Evolutionary conservation across 1,140 invertebrate species (phyloP).

Genomic region (Brachionus plicatilis): DNA sequence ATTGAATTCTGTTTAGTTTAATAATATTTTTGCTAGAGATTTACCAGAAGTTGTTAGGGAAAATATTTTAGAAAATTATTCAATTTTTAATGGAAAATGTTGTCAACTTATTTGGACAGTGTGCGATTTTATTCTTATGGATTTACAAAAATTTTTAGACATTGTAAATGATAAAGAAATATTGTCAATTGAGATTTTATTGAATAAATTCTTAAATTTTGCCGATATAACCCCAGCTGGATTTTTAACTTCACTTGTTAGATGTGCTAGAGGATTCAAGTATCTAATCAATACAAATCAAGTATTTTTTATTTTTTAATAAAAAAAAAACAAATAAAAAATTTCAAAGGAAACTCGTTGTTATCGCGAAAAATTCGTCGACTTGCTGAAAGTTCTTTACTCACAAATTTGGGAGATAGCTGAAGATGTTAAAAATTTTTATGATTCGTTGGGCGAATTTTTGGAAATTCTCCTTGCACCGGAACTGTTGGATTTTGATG

Average conservation of each 20-base stretch:
- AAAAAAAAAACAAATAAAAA: not conserved
- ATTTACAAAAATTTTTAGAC: not conserved
- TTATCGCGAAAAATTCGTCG: not conserved
- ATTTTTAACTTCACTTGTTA: not conserved
- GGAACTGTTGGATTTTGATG: not conserved
- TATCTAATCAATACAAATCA: not conserved
- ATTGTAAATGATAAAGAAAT: not conserved
- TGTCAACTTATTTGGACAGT: not conserved
- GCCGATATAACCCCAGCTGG: not conserved
- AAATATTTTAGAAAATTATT: constrained; percentile 24
- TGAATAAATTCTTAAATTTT: not conserved
- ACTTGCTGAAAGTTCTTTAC: not conserved
- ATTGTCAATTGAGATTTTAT: not conserved
- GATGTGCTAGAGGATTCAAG: not conserved
- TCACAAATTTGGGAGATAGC: constrained; percentile 18
- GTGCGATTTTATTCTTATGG: not conserved
- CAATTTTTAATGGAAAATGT: constrained; percentile 29
- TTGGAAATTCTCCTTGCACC: not conserved
- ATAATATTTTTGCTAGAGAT: not conserved
- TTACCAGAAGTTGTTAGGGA: not conserved
- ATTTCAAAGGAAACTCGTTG: not conserved
- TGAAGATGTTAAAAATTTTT: constrained; percentile 34
- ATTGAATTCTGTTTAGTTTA: not conserved
- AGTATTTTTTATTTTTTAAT: not conserved
- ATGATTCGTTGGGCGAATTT: not conserved